phyloP scores from a whole-genome alignment of 2,113 vertebrate species.

The Ascaphus truei region DNA sequence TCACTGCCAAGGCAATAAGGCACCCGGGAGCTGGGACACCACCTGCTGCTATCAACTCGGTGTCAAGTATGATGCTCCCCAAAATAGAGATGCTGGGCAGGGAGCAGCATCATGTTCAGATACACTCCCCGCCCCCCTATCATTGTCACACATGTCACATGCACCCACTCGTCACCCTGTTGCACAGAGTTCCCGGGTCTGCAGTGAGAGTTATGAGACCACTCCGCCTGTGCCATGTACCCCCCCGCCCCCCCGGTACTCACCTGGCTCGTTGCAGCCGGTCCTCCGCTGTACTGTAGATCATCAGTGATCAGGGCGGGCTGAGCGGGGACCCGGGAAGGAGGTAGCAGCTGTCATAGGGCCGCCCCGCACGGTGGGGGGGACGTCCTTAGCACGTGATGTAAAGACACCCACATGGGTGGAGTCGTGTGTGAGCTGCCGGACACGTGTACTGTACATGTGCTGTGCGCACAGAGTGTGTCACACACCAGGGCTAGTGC shows the following conservation, averaged over 20 bases:
- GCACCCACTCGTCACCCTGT: background rate
- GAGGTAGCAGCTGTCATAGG: conserved; percentile 8
- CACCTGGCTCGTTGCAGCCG: background rate
- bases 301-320: background rate
- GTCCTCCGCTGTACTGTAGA: background rate
- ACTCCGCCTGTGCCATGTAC: background rate
- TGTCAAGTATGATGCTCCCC: too few species aligned
- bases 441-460: background rate
- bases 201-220: too few species aligned
- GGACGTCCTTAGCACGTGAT: background rate
- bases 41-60: too few species aligned
- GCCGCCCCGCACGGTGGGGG: background rate
- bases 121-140: too few species aligned
- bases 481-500: too few species aligned
- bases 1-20: too few species aligned
- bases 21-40: too few species aligned
- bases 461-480: too few species aligned
- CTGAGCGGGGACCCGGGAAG: background rate
- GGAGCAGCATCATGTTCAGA: too few species aligned
- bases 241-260: background rate
- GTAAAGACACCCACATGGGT: background rate
- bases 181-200: background rate
- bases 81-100: too few species aligned
- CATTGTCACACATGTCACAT: too few species aligned
- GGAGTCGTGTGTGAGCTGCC: background rate